Evolutionary conservation across 2,888 invertebrate genomes (phyloP), one percentile per base, ranked within the genome.

Genomic region (Cerastis leucographa): DNA sequence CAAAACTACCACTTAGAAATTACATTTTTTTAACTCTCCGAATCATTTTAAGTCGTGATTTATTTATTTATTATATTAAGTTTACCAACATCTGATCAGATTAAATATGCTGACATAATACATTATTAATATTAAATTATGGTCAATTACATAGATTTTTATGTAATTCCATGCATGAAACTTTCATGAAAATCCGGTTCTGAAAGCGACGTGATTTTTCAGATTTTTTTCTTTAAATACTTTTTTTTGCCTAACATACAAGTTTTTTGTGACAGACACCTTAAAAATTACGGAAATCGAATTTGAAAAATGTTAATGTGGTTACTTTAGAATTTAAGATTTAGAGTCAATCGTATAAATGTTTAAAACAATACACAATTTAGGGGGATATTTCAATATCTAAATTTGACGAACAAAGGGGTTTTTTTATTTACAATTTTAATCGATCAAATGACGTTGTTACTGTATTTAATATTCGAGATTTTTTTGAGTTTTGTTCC

Each of bases 381-480:
- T 78, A 59, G 59, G 56, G 46, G 44, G 54, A 70, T 64, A 75
- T 76, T 84, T 80, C 40, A 76, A 78, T 77, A 71, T 35, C 11
- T 46, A 67, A 51, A 35, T 70, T 74, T 78, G 3, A 67, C 8
- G 61, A 78, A 61, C 14, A 64, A 73, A 74, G 81, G 85, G 77
- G 69, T 77, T 25, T 71, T 40, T 78, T 71, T 65, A 85, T 87
- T 85, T 87, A 83, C 71, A 87, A 86, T 87, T 85, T 79, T 81
- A 79, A 84, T 78, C 68, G 62, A 76, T 40, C 35, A 22, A 73
- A 54, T 87, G 87, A 84, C 80, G 87, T 81, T 70, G 46, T 69
- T 74, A 54, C 61, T 76, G 56, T 71, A 71, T 80, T 70, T 75
- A 49, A 80, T 70, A 42, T 66, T 1, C 0, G 0, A 2, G 40